Evolutionary conservation across 2,113 vertebrate species (phyloP), one percentile per base, ranked within the genome.

Genomic region (Chiloscyllium plagiosum): DNA sequence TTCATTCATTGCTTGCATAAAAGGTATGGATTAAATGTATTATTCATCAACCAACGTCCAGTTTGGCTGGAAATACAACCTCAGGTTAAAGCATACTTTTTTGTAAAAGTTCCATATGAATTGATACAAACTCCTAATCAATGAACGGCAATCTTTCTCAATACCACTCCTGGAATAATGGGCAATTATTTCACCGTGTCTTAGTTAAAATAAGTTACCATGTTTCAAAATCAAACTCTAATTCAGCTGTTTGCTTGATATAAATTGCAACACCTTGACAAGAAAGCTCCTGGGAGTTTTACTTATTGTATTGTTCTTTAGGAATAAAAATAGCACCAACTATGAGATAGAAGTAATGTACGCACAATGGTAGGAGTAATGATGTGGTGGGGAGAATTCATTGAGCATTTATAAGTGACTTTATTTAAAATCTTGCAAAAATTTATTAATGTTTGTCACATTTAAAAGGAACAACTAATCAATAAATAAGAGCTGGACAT

Each of bases 1-100:
- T 95, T 76, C 94, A 76, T 72, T 95, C 69, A 95, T 95, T 95
- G 70, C 94, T 52, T 68, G 8, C 33, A 93, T 68, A 93, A 92
- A 66, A 61, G 15, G 19, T 93, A 66, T 52, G 26, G 37, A 95
- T 72, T 95, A 72, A 72, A 95, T 95, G 69, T 22, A 95, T 95
- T 95, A 95, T 95, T 95, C 94, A 95, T 37, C 61, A 93, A 20
- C 17, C 61, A 93, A 76, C 76, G 20, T 5, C 47, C 24, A 72
- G 56, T 93, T 95, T 76, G 50, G 68, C 4, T 22, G 12, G 24
- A 47, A 50, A 70, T 94, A 52, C 22, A 52, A 76, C 68, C 13
- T 72, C 94, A 76, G 68, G 72, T 95, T 72, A 95, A 95, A 52
- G 20, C 69, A 95, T 69, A 76, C 42, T 47, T 52, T 72, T 72